Evolutionary conservation across 2,113 vertebrate genomes (phyloP).

Genomic region (Odontesthes bonariensis): DNA sequence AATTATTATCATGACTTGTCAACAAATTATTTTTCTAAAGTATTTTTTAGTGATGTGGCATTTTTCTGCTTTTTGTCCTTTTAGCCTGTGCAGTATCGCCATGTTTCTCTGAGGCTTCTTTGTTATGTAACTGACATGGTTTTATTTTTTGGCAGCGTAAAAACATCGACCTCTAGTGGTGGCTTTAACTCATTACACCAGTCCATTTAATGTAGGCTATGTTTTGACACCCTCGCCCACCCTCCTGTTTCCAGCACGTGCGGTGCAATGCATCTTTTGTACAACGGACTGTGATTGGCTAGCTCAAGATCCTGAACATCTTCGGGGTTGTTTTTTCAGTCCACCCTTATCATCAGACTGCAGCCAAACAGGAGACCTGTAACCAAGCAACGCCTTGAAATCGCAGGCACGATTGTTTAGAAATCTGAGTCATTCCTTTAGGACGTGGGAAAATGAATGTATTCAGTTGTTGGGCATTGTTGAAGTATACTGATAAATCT

Average conservation of each 20-base stretch:
- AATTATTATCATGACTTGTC: conserved; percentile 7
- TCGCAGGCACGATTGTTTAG: neutral
- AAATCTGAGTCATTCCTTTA: conserved; percentile 26
- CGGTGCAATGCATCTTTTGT: conserved; percentile 16
- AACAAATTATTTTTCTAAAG: conserved; percentile 3
- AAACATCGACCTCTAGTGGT: conserved; percentile 63
- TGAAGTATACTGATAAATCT: neutral
- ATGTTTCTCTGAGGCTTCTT: conserved; percentile 52
- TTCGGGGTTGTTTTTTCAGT: neutral
- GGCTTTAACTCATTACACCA: conserved; percentile 9
- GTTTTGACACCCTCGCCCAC: conserved; percentile 46
- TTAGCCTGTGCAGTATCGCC: neutral
- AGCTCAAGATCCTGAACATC: neutral
- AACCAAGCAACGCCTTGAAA: neutral
- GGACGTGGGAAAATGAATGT: neutral
- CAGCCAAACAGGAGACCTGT: neutral
- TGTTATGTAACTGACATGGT: conserved; percentile 66
- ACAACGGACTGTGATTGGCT: conserved; percentile 20
- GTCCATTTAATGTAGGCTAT: neutral
- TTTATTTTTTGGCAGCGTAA: conserved; percentile 7
- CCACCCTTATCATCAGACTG: neutral
- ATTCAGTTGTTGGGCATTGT: neutral
- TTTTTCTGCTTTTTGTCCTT: conserved; percentile 42
- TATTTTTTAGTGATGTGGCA: conserved; percentile 1
- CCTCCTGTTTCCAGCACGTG: conserved; percentile 48